phyloP scores from a whole-genome alignment of 1,140 invertebrate genomes.

The Zelostemma sp. region DNA sequence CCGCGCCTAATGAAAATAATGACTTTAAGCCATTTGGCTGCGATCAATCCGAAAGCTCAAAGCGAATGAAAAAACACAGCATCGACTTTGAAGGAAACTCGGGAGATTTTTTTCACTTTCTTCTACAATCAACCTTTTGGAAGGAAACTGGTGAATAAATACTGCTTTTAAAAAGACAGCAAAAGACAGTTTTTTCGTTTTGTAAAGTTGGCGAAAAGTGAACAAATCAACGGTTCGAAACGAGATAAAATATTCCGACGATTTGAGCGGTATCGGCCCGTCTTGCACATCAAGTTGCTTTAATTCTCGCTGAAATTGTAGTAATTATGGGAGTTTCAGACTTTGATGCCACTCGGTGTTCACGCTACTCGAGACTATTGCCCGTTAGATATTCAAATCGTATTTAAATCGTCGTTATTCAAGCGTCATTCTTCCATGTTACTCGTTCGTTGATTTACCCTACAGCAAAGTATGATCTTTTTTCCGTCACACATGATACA shows the following conservation, averaged over 20 bases:
- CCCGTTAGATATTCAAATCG: conserved; percentile 57
- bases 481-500: too few species aligned
- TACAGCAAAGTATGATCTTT: conserved; percentile 21
- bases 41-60: conserved; percentile 60
- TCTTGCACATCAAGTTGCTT: conserved; percentile 44
- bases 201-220: too few species aligned
- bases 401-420: conserved; percentile 59
- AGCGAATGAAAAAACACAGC: conserved; percentile 55
- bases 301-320: conserved; percentile 50
- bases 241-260: conserved; percentile 60
- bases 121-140: too few species aligned
- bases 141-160: too few species aligned
- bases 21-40: conserved; percentile 65
- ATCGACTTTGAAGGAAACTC: conserved; percentile 36
- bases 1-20: conserved; percentile 65
- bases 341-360: conserved; percentile 44
- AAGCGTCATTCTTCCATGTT: conserved; percentile 40
- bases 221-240: conserved; percentile 47
- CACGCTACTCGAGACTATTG: conserved; percentile 42
- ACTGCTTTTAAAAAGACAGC: background rate
- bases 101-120: background rate
- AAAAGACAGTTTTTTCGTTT: background rate
- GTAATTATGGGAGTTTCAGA: conserved; percentile 55
- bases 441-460: conserved; percentile 31
- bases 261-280: conserved; percentile 22